A percentile compares a stretch with the other conserved stretches of the same genome.
Conservation (phyloP, 2,113 vertebrate species). For the Motacilla alba region DNA sequence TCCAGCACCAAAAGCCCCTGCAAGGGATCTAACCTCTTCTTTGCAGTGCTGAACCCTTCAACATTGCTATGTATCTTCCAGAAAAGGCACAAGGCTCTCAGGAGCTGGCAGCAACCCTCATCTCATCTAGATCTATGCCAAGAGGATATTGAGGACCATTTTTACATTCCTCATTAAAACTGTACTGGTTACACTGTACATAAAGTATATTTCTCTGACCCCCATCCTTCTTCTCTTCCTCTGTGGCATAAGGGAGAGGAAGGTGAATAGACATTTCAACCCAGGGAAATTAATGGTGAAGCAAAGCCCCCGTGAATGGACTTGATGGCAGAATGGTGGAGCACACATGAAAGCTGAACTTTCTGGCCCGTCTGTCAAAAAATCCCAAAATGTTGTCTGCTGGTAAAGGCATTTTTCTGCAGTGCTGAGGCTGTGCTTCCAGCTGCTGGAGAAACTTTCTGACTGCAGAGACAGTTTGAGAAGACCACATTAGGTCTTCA, state of each 20-base stretch:
- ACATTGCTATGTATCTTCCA: background rate
- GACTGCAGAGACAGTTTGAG: background rate
- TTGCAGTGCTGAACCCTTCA: background rate
- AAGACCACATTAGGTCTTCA: background rate
- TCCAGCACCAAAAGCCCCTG: background rate
- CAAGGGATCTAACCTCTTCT: background rate
- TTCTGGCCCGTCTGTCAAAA: background rate
- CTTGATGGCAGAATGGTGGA: background rate
- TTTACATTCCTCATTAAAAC: background rate
- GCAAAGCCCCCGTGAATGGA: background rate
- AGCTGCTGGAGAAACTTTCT: background rate
- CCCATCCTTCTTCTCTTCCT: background rate
- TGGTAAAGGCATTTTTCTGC: background rate
- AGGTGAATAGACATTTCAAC: background rate
- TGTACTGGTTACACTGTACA: background rate
- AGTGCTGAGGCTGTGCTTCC: background rate
- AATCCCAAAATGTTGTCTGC: background rate
- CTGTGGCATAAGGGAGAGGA: background rate
- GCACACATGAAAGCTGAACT: background rate
- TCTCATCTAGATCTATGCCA: background rate
- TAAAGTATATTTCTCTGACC: background rate
- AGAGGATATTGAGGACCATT: background rate
- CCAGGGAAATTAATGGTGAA: background rate
- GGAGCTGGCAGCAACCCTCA: background rate
- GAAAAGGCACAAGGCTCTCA: background rate